Evolutionary conservation across 1,140 invertebrate genomes (phyloP).

Genomic region (Aradophagus sp.): DNA sequence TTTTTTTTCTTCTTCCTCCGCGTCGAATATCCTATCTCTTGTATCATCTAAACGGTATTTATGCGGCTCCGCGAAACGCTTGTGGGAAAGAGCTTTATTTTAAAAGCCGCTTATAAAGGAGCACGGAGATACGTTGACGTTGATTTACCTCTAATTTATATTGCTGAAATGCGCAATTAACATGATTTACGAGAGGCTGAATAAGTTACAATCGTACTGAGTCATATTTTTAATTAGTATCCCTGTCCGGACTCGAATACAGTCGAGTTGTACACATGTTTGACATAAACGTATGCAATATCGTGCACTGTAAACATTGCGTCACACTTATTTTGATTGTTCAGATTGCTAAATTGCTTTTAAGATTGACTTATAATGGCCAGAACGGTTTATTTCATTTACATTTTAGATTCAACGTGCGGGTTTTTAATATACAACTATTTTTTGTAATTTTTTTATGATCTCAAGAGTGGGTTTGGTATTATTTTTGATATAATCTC

Average conservation of each 20-base stretch:
- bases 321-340: too few relatives aligned
- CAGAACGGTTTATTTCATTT: too few relatives aligned
- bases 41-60: slow-evolving; percentile 36
- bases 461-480: too few relatives aligned
- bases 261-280: slow-evolving; percentile 1
- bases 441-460: too few relatives aligned
- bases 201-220: slow-evolving; percentile 19
- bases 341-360: too few relatives aligned
- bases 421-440: too few relatives aligned
- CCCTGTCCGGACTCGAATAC: background rate
- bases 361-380: too few relatives aligned
- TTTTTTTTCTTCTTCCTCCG: slow-evolving; percentile 11
- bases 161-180: slow-evolving; percentile 34
- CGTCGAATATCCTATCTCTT: slow-evolving; percentile 29
- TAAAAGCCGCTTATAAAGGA: slow-evolving; percentile 16
- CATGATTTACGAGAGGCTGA: slow-evolving; percentile 24
- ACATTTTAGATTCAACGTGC: too few relatives aligned
- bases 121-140: slow-evolving; percentile 14
- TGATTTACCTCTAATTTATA: slow-evolving; percentile 39
- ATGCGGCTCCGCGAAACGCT: slow-evolving; percentile 10
- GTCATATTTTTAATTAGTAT: slow-evolving; percentile 47
- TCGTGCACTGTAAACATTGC: slow-evolving; percentile 13
- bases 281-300: slow-evolving; percentile 3
- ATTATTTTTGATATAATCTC: too few relatives aligned
- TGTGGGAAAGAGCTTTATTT: slow-evolving; percentile 52